Evolutionary conservation across 92 coral and sea anemone species (phyloP), one percentile per base, ranked within the genome.

Genomic region (Parazoanthus atlanticus): DNA sequence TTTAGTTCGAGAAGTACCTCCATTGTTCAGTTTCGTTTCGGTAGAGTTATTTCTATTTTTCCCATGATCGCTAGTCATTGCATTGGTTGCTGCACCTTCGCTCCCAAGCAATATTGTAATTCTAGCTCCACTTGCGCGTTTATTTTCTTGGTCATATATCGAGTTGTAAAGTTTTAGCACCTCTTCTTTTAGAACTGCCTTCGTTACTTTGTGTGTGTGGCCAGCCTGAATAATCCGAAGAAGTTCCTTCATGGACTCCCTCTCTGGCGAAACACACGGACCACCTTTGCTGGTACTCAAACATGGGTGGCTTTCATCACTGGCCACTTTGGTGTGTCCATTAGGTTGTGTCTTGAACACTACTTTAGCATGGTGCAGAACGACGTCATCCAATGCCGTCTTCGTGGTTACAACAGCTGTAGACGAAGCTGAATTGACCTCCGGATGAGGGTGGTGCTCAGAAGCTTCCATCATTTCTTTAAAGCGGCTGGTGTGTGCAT

Each of bases 241-340:
- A 84, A 84, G 87, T 41, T 84, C 87, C 25, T 70, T 84, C 87
- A 71, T 84, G 6, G 87, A 43, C 67, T 84, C 78, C 33, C 40
- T 84, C 43, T 84, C 87, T 17, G 38, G 29, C 78, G 38, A 70
- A 8, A 19, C 19, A 36, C 87, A 84, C 25, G 78, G 38, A 19
- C 3, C 16, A 30, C 66, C 38, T 30, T 30, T 71, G 15, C 61
- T 69, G 6, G 32, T 46, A 40, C 26, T 21, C n/a, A 21, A 43
- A 23, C 87, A 84, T 8, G 21, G 6, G 29, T 30, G 36, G 25
- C 66, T 30, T 0, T 41, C 40, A 26, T 25, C 87, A 71, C 21
- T 43, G 33, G 38, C 19, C 33, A 28, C 9, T 0, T 70, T 84
- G 11, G 49, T 26, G 36, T 41, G 87, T 9, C 33, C 28, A 6